These are phyloP conservation scores for Hetaerina titia DNA, from an alignment of 2,888 invertebrate species.

Conservation along the genomic window DNA sequence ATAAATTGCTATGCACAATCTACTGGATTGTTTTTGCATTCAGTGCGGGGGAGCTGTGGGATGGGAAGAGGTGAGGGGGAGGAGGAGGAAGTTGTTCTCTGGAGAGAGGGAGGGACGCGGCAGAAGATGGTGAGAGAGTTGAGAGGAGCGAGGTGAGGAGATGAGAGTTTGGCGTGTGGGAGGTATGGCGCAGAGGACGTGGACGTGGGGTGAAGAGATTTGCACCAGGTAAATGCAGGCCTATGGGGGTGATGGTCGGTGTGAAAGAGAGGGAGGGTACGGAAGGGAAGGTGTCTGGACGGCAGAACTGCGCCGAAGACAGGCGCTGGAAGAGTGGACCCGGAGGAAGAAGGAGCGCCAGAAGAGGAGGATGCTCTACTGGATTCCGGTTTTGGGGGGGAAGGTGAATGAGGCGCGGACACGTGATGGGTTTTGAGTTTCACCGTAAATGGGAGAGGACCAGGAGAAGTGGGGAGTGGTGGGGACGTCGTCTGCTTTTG, in stretches of 20 bases:
- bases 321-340: not conserved
- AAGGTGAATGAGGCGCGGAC: not conserved
- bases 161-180: not conserved
- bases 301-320: not conserved
- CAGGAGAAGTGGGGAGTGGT: not conserved
- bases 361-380: not conserved
- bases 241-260: not conserved
- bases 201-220: not conserved
- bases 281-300: not conserved
- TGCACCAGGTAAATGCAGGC: not conserved
- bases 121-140: not conserved
- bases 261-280: not conserved
- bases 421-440: constrained; percentile 8
- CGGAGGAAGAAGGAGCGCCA: not conserved
- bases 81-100: not conserved
- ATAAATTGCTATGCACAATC: constrained; percentile 67
- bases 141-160: not conserved
- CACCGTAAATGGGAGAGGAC: not conserved
- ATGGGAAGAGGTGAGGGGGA: not conserved
- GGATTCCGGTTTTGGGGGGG: constrained; percentile 33
- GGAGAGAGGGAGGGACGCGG: not conserved
- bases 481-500: not conserved
- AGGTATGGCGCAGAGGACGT: too few species aligned
- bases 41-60: constrained; percentile 3
- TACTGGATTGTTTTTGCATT: constrained; percentile 67